phyloP scores from a whole-genome alignment of 2,797 vertebrate genomes.

The Echeneis naucrates region DNA sequence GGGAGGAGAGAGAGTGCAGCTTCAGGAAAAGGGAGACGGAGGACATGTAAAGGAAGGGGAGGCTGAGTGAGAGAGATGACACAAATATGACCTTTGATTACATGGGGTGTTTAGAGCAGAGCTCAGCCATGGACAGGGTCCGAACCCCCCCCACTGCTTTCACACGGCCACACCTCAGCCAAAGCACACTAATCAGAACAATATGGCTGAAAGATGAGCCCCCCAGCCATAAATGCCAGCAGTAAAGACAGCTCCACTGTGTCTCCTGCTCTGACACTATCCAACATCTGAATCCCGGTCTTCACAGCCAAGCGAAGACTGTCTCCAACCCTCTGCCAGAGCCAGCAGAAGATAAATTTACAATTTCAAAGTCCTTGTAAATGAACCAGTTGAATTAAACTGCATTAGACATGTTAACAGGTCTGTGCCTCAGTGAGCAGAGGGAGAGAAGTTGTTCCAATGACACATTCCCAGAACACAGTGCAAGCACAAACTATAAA shows the following conservation, averaged over 20 bases:
- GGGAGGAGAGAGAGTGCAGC: slow-evolving; percentile 64
- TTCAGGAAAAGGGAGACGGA: slow-evolving; percentile 52
- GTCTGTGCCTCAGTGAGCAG: slow-evolving; percentile 44
- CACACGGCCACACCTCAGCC: slow-evolving; percentile 78
- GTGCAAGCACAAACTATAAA: slow-evolving; percentile 76
- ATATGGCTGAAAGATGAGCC: slow-evolving; percentile 83
- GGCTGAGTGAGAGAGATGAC: slow-evolving; percentile 63
- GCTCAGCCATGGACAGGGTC: slow-evolving; percentile 54
- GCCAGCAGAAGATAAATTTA: slow-evolving; percentile 73
- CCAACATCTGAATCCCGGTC: slow-evolving; percentile 72
- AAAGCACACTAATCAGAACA: slow-evolving; percentile 76
- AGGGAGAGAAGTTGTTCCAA: slow-evolving; percentile 58
- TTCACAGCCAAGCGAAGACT: slow-evolving; percentile 70
- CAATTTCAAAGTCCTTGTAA: slow-evolving; percentile 74
- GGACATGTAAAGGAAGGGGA: slow-evolving; percentile 68
- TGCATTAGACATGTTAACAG: slow-evolving; percentile 70
- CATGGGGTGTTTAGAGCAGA: slow-evolving; percentile 71
- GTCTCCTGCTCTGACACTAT: slow-evolving; percentile 75
- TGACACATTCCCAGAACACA: slow-evolving; percentile 72
- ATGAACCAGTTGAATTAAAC: slow-evolving; percentile 70
- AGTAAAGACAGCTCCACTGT: slow-evolving; percentile 76
- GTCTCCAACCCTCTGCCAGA: slow-evolving; percentile 46
- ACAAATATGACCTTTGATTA: slow-evolving; percentile 79
- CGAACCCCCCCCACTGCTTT: slow-evolving; percentile 66
- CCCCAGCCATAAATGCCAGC: slow-evolving; percentile 75